Evolutionary conservation across 2,888 invertebrate genomes (phyloP).

Genomic region (Epirrhoe alternata): DNA sequence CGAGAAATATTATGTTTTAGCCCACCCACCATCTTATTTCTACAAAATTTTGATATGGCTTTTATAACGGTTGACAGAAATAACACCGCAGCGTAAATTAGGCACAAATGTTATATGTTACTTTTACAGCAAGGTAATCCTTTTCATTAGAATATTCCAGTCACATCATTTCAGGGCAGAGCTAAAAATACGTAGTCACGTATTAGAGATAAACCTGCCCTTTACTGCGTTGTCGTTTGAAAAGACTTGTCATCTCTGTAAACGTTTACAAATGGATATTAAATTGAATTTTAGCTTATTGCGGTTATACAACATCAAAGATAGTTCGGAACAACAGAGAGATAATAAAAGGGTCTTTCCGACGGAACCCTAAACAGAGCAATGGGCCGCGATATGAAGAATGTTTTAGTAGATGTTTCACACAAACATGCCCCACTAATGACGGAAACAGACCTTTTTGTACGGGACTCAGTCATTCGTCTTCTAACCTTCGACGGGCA

Average conservation of each 20-base stretch:
- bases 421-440: slow-evolving; percentile 74
- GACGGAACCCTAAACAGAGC: slow-evolving; percentile 68
- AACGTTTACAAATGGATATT: slow-evolving; percentile 62
- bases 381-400: slow-evolving; percentile 74
- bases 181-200: slow-evolving; percentile 48
- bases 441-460: slow-evolving; percentile 78
- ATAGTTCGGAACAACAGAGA: slow-evolving; percentile 67
- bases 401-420: slow-evolving; percentile 59
- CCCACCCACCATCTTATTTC: slow-evolving; percentile 12
- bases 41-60: slow-evolving; percentile 3
- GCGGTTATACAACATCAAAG: slow-evolving; percentile 65
- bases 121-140: slow-evolving; percentile 37
- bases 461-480: slow-evolving; percentile 74
- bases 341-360: slow-evolving; percentile 67
- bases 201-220: slow-evolving; percentile 50
- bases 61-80: slow-evolving; percentile 14
- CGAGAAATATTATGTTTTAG: slow-evolving; percentile 16
- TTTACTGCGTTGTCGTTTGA: slow-evolving; percentile 50
- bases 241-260: slow-evolving; percentile 54
- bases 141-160: slow-evolving; percentile 41
- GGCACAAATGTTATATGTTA: slow-evolving; percentile 25
- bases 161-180: slow-evolving; percentile 44
- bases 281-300: slow-evolving; percentile 66
- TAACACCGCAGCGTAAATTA: slow-evolving; percentile 19
- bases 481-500: slow-evolving; percentile 71